Evolutionary conservation across 2,888 invertebrate genomes (phyloP), one percentile per base, ranked within the genome.

Genomic region (Hartigia nigra): DNA sequence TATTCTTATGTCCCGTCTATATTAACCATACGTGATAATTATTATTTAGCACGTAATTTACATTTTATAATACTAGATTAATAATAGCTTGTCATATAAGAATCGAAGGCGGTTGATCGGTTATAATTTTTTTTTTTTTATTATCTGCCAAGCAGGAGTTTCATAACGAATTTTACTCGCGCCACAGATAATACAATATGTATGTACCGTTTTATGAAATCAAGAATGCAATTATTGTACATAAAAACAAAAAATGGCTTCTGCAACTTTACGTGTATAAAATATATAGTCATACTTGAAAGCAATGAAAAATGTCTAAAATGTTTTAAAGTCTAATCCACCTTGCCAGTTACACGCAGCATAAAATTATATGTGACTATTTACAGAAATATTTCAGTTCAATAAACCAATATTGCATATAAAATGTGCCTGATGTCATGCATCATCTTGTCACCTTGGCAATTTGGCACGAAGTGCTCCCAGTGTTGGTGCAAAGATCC

Each of bases 401-500:
- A 23, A 55, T 55, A 55, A 55, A 23, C 23, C 55, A 55, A 55
- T 55, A 55, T 9, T n/a, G n/a, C n/a, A n/a, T 55, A 55, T 23
- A 23, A 55, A 55, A 9, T 23, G 55, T 55, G 23, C 23, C 2
- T 55, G 55, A 23, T 23, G 5, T 5, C 9, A 55, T 23, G 55
- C 55, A 23, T 55, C 55, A 9, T 9, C 55, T 55, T 55, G 55
- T 72, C 72, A 72, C 32, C 72, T 81, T n/a, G 37, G 75, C 77
- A 80, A 83, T 55, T 82, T 78, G n/a, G 84, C 81, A 77, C 80
- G 84, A 79, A 86, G 78, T 5, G 84, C 79, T 36, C 82, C 83
- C 39, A 84, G 31, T 69, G 83, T 35, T 5, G 88, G 85, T 14
- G 84, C 83, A 9, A 84, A 70, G 74, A 85, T 78, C 87, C 87